These are phyloP conservation scores for Rattus rattus DNA, from an alignment of 2,113 vertebrate genomes.

Conservation along the genomic window DNA sequence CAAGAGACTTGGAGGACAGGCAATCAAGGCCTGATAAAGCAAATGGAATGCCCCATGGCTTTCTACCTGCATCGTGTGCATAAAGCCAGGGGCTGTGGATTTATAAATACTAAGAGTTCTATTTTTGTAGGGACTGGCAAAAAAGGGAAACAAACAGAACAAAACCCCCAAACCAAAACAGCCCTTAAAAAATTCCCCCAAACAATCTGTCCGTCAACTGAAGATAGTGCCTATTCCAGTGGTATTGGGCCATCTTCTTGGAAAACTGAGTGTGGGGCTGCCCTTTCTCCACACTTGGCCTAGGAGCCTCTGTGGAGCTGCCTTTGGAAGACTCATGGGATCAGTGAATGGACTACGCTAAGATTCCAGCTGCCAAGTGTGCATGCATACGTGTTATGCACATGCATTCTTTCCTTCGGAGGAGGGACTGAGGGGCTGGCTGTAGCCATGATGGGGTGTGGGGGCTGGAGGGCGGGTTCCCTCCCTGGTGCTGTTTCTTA, in stretches of 20 bases:
- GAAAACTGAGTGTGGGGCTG: background rate
- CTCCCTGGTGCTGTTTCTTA: conserved; percentile 56
- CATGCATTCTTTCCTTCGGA: background rate
- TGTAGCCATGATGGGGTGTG: background rate
- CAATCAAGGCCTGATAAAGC: background rate
- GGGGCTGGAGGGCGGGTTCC: conserved; percentile 59
- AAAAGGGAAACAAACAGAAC: conserved; percentile 6
- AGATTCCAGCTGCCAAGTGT: background rate
- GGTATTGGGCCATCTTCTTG: background rate
- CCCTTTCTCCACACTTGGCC: background rate
- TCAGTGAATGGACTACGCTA: background rate
- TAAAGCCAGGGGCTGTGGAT: conserved; percentile 28
- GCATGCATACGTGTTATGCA: background rate
- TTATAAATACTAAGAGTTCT: conserved; percentile 75
- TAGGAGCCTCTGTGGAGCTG: background rate
- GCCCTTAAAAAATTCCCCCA: conserved; percentile 9
- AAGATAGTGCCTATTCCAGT: background rate
- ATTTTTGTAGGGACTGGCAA: conserved; percentile 78
- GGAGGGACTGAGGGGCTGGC: background rate
- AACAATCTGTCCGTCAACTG: conserved; percentile 9
- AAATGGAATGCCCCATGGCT: conserved; percentile 35
- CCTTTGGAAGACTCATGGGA: background rate
- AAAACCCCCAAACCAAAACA: background rate
- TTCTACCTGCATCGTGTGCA: conserved; percentile 42
- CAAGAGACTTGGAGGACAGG: background rate